phyloP scores from a whole-genome alignment of 2,888 invertebrate species.

The Drosophila tanythrix region DNA sequence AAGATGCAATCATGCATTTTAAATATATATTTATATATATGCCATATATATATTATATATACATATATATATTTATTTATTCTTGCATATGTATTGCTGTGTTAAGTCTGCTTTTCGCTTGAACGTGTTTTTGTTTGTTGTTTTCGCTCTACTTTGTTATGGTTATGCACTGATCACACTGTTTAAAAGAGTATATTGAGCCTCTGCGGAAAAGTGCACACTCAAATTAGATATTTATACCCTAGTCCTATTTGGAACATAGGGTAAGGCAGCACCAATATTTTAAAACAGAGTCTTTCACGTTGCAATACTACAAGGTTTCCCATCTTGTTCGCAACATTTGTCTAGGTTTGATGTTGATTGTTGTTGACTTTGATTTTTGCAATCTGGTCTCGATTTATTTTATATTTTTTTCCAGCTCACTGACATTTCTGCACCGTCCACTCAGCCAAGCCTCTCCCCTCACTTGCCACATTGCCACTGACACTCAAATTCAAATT shows the following conservation, averaged over 20 bases:
- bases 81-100: slow-evolving; percentile 6
- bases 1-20: slow-evolving; percentile 43
- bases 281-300: neutral
- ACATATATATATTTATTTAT: neutral
- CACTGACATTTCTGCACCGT: slow-evolving; percentile 63
- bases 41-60: neutral
- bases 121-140: slow-evolving; percentile 14
- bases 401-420: slow-evolving; percentile 74
- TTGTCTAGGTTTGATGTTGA: slow-evolving; percentile 48
- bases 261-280: too few relatives aligned
- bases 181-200: neutral
- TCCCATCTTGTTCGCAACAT: slow-evolving; percentile 10
- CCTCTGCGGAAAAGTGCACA: neutral
- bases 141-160: slow-evolving; percentile 13
- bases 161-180: neutral
- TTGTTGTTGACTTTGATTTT: slow-evolving; percentile 77
- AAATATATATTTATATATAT: neutral
- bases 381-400: slow-evolving; percentile 77
- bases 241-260: neutral
- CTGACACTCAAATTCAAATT: slow-evolving; percentile 62
- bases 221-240: neutral
- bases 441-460: slow-evolving; percentile 24
- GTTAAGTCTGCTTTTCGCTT: slow-evolving; percentile 23
- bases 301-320: neutral
- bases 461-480: slow-evolving; percentile 27